Base-by-base conservation (phyloP, 2,888 invertebrate genomes). In the Drosophila algonquin region DNA sequence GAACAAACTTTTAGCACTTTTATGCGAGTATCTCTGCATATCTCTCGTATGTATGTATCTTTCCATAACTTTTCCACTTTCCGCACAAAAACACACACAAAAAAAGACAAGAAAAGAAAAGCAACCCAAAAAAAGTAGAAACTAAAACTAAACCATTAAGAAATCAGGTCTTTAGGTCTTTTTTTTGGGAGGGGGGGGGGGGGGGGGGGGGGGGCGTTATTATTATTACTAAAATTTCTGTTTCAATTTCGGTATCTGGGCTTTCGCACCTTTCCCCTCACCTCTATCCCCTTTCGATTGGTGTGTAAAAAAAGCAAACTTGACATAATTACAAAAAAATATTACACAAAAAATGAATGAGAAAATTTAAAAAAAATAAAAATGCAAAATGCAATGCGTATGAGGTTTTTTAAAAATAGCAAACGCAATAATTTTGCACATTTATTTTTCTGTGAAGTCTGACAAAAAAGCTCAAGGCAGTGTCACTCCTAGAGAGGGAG, bases 281-380 rank as follows among this genome's bases (percentile, higher is more conserved):
- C 51, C 21, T 3, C 21, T 3, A 21, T 21, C 21, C 21, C 21
- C 50, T 58, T 46, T 54, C 46, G 32, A 55, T 9, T 3, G 55
- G 56, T 12, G 56, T 64, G 44, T 47, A 67, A 65, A 81, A 82
- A 77, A 65, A 86, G 72, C 89, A 88, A 86, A 88, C 82, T 82
- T 82, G 82, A 82, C 82, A 82, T 64, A 86, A 86, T 89, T 83
- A 77, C 68, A 80, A 73, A 88, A 87, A 81, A 84, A 67, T 27
- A 46, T 30, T 67, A 73, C 58, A 54, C 64, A 69, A 56, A 72
- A 75, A 73, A 65, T 46, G 69, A 65, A 65, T 30, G 46, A 45
- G 32, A 73, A 69, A 53, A 60, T 35, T 53, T 35, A 10, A 9
- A 55, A 56, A 56, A 73, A 57, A 55, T 53, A 56, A 73, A 57